Percentiles rank a stretch among this genome's conserved stretches.
Evolutionary conservation across 1,140 invertebrate genomes (phyloP).

Genomic region (Dermatophagoides farinae): DNA sequence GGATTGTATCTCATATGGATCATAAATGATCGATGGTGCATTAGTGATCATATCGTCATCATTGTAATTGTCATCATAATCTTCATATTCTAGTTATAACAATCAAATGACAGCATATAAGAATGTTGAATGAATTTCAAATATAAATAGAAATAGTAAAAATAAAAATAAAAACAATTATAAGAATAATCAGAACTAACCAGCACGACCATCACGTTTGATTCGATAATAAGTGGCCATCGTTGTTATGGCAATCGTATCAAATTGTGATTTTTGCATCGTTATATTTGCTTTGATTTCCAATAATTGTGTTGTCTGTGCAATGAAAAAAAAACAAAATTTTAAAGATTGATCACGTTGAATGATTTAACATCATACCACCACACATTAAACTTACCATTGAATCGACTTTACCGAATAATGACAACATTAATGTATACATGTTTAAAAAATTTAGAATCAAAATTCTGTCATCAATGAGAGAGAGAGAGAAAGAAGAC

Average conservation of each 20-base stretch:
- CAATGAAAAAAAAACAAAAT: background rate
- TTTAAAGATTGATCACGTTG: background rate
- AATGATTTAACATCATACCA: background rate
- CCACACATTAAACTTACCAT: conserved; percentile 33
- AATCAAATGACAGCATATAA: background rate
- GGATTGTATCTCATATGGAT: background rate
- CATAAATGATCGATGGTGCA: conserved; percentile 5
- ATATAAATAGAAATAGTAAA: background rate
- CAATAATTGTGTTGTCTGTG: conserved; percentile 22
- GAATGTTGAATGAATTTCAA: background rate
- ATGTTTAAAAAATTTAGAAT: conserved; percentile 79
- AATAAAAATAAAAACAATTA: background rate
- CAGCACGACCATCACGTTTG: conserved; percentile 7
- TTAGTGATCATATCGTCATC: background rate
- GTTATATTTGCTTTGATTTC: conserved; percentile 20
- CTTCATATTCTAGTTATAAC: background rate
- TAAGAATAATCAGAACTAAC: background rate
- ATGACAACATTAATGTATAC: conserved; percentile 78
- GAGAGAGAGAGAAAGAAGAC: too few species aligned
- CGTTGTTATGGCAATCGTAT: background rate
- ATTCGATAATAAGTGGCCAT: background rate
- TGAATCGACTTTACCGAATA: conserved; percentile 70
- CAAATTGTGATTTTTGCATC: background rate
- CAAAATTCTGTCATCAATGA: conserved; percentile 58
- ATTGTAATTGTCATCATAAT: conserved; percentile 4